phyloP scores from a whole-genome alignment of 2,888 invertebrate genomes.

The Tipula confusa region DNA sequence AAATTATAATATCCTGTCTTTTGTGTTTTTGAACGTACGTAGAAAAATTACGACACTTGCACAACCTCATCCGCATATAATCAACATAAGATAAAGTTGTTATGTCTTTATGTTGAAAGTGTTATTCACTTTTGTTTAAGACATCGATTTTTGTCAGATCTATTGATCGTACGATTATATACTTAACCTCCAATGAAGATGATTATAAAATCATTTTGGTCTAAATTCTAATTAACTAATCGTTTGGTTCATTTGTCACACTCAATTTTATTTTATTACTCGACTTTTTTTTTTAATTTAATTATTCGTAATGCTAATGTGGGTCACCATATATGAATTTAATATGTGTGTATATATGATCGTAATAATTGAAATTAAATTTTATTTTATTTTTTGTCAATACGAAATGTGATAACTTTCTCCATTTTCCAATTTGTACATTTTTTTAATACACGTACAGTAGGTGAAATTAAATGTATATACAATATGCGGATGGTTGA shows the following conservation, averaged over 20 bases:
- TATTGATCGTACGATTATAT: not conserved
- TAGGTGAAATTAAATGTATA: not conserved
- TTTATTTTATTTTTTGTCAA: not conserved
- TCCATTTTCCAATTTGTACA: not conserved
- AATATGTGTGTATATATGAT: not conserved
- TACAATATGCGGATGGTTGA: no score
- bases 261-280: not conserved
- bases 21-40: not conserved
- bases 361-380: not conserved
- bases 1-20: not conserved
- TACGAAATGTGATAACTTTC: not conserved
- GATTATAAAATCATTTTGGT: not conserved
- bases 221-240: not conserved
- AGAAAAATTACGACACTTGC: not conserved
- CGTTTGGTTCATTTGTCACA: not conserved
- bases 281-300: not conserved
- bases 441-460: not conserved
- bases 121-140: not conserved
- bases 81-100: not conserved
- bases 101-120: no score
- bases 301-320: not conserved
- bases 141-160: not conserved
- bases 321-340: not conserved
- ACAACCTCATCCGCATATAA: not conserved
- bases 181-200: not conserved